Evolutionary conservation across 2,797 vertebrate genomes (phyloP).

Genomic region (Dromococcyx pavoninus): DNA sequence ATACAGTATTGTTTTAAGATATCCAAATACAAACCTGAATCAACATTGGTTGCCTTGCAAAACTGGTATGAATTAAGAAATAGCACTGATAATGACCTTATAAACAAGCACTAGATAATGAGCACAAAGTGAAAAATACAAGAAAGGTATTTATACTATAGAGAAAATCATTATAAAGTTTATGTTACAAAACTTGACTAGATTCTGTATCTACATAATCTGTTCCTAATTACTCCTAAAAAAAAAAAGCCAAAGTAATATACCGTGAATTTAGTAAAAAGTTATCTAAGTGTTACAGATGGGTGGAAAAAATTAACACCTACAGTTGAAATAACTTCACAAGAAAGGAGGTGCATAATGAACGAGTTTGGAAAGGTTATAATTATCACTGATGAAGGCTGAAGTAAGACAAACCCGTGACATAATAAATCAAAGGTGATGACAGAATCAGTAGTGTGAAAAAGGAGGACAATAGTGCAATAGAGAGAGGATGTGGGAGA

Average conservation of each 20-base stretch:
- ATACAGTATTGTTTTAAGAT: not conserved
- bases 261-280: not conserved
- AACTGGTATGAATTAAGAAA: not conserved
- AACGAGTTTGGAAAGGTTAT: not conserved
- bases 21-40: not conserved
- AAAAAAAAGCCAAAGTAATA: not conserved
- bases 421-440: not conserved
- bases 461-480: not conserved
- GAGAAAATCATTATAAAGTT: not conserved
- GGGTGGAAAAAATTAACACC: fast-evolving
- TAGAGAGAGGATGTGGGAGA: not conserved
- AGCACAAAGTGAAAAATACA: not conserved
- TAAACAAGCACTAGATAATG: not conserved
- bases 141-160: not conserved
- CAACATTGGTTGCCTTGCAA: not conserved
- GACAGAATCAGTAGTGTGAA: not conserved
- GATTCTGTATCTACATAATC: not conserved
- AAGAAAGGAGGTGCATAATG: not conserved
- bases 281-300: not conserved
- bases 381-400: not conserved
- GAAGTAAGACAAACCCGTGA: not conserved
- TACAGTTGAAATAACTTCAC: not conserved
- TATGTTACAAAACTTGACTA: not conserved
- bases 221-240: not conserved
- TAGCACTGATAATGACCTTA: not conserved